Conservation (phyloP, 2,888 invertebrate genomes). For the Nesidiocoris tenuis region DNA sequence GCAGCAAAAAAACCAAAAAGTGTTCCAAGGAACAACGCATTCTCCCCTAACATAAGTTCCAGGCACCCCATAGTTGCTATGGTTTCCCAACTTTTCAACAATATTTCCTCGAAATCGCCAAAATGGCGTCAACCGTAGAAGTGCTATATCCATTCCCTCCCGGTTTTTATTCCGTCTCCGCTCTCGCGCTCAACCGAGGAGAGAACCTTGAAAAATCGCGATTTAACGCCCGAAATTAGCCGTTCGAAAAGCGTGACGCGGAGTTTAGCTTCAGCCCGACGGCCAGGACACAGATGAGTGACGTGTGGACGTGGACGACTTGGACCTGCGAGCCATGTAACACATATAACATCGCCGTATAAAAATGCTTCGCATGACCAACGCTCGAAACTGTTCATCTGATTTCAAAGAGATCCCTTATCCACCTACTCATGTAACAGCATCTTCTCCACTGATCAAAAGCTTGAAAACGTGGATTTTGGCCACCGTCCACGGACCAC, state of each 20-base stretch:
- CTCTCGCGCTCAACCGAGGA: not conserved
- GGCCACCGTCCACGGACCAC: too few relatives aligned
- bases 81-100: too few relatives aligned
- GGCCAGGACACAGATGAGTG: not conserved
- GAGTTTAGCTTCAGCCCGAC: not conserved
- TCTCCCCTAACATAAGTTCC: too few relatives aligned
- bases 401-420: not conserved
- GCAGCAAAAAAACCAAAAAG: too few relatives aligned
- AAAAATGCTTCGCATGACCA: not conserved
- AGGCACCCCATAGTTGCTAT: too few relatives aligned
- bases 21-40: too few relatives aligned
- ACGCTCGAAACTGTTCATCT: not conserved
- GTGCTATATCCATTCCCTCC: too few relatives aligned
- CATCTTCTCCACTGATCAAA: not conserved
- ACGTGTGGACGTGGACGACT: not conserved
- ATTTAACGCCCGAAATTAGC: not conserved
- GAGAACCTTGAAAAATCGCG: slow-evolving; percentile 21
- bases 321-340: not conserved
- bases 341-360: not conserved
- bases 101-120: too few relatives aligned
- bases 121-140: too few relatives aligned
- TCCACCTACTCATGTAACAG: not conserved
- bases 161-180: not conserved
- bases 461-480: not conserved
- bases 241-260: not conserved